phyloP scores from a whole-genome alignment of 2,888 invertebrate species.

The Stenchaetothrips biformis region DNA sequence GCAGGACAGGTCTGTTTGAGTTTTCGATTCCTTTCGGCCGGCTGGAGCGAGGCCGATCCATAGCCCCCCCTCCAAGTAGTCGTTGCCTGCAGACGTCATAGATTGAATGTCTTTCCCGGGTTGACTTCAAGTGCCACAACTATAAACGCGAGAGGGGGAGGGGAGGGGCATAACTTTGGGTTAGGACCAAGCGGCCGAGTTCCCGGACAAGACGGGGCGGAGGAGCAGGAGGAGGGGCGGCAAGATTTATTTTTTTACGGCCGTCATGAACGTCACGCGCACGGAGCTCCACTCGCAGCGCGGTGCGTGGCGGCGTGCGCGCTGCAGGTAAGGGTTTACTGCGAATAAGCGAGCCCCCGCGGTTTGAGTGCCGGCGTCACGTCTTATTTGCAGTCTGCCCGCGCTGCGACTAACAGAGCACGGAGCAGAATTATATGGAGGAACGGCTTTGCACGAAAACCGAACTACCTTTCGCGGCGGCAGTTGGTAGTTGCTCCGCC shows the following conservation, averaged over 20 bases:
- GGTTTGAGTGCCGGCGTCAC: too few species aligned
- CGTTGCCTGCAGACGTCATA: neutral
- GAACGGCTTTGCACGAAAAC: too few species aligned
- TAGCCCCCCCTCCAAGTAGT: neutral
- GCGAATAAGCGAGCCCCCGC: too few species aligned
- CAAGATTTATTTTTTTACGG: neutral
- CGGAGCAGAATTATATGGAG: too few species aligned
- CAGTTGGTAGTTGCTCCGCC: too few species aligned
- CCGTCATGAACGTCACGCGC: neutral
- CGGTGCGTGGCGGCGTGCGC: neutral
- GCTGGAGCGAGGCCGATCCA: neutral
- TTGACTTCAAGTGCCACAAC: conserved; percentile 1
- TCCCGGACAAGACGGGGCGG: neutral
- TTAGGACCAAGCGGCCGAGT: neutral
- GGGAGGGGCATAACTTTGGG: neutral
- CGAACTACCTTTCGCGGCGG: too few species aligned
- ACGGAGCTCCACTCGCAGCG: neutral
- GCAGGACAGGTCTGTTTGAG: too few species aligned
- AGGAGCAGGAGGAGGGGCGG: neutral
- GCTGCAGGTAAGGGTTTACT: neutral
- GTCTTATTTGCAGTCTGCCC: too few species aligned
- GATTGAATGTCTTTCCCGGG: conserved; percentile 1
- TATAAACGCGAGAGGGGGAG: neutral
- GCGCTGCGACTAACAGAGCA: too few species aligned
- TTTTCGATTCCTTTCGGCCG: too few species aligned